Evolutionary conservation across 2,113 vertebrate genomes (phyloP).

Genomic region (Etia nguti): DNA sequence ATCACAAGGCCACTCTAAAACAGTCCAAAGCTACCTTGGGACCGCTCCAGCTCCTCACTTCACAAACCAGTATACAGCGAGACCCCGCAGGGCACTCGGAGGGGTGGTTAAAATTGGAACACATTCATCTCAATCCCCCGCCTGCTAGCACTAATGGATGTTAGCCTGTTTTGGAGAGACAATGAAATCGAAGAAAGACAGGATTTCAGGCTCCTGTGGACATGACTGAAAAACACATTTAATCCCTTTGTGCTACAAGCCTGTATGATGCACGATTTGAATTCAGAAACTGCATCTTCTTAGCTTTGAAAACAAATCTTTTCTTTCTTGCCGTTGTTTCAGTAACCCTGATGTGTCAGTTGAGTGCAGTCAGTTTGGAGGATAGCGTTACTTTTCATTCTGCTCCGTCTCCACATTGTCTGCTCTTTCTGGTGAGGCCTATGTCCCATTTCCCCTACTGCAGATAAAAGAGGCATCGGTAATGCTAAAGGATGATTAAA

Average conservation of each 20-base stretch:
- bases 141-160: slow-evolving; percentile 55
- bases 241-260: slow-evolving; percentile 7
- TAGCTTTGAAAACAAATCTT: background rate
- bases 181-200: slow-evolving; percentile 35
- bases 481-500: slow-evolving; percentile 3
- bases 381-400: slow-evolving; percentile 4
- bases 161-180: slow-evolving; percentile 47
- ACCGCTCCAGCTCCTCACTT: slow-evolving; percentile 26
- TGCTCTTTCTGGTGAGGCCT: background rate
- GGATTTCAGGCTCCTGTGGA: slow-evolving; percentile 20
- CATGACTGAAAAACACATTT: slow-evolving; percentile 1
- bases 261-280: slow-evolving; percentile 1
- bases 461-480: slow-evolving; percentile 2
- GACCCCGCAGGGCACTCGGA: slow-evolving; percentile 30
- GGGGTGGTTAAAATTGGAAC: slow-evolving; percentile 52
- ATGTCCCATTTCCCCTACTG: background rate
- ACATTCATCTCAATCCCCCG: slow-evolving; percentile 59
- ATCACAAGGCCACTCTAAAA: slow-evolving; percentile 4
- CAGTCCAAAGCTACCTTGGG: slow-evolving; percentile 19
- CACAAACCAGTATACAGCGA: slow-evolving; percentile 2
- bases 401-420: background rate
- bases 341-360: background rate
- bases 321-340: background rate
- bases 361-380: background rate
- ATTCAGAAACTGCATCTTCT: slow-evolving; percentile 2